phyloP scores from a whole-genome alignment of 2,888 invertebrate genomes.

The Imbricaverruca yamaguchii region DNA sequence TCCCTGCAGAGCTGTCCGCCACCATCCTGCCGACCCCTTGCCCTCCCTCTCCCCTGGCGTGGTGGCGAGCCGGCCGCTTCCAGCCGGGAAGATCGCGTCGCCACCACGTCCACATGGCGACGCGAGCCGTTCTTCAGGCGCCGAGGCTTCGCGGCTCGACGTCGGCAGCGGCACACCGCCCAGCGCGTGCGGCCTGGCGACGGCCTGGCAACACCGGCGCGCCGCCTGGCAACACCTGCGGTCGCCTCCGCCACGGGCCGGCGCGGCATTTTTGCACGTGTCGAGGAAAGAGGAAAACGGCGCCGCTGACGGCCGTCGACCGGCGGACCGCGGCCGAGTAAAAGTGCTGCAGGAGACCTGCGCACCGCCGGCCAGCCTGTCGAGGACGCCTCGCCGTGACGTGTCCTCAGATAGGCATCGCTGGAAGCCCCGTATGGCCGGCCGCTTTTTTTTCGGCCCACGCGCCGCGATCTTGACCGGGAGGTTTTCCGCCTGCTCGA shows the following conservation, averaged over 20 bases:
- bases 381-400: not conserved
- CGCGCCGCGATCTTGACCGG: too few species aligned
- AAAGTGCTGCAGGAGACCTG: not conserved
- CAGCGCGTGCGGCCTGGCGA: not conserved
- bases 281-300: slow-evolving; percentile 7
- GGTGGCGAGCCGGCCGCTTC: too few species aligned
- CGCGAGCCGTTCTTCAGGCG: not conserved
- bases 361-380: not conserved
- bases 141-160: not conserved
- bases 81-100: too few species aligned
- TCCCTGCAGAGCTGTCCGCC: too few species aligned
- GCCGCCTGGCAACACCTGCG: too few species aligned
- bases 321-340: not conserved
- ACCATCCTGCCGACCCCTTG: too few species aligned
- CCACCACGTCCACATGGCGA: too few species aligned
- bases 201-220: too few species aligned
- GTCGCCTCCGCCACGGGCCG: too few species aligned
- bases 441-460: not conserved
- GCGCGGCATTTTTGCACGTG: not conserved
- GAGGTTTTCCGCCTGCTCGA: too few species aligned
- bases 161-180: not conserved
- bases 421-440: not conserved
- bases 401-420: not conserved
- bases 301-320: not conserved
- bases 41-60: too few species aligned